Conservation (phyloP, 2,797 vertebrate species). For the Myotis pilosus region DNA sequence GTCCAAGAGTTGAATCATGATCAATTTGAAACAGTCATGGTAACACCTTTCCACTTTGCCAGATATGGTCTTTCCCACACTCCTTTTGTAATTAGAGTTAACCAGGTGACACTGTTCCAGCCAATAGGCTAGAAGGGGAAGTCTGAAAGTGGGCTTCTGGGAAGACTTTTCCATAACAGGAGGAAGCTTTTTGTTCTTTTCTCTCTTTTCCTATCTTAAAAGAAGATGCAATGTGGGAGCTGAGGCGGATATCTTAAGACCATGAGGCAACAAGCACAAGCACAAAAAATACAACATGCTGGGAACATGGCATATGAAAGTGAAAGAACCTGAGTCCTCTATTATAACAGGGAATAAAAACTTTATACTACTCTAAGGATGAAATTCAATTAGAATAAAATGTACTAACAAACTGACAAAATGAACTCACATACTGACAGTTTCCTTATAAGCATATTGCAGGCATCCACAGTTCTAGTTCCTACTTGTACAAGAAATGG, state of each 20-base stretch:
- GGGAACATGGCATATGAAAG: neutral
- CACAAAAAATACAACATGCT: neutral
- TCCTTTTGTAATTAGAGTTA: neutral
- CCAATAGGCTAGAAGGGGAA: neutral
- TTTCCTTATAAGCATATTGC: neutral
- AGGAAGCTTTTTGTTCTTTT: neutral
- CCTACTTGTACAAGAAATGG: neutral
- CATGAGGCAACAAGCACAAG: neutral
- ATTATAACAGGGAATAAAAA: neutral
- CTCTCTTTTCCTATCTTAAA: slow-evolving; percentile 18
- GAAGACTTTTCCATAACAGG: neutral
- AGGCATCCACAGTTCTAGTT: neutral
- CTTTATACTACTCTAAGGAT: neutral
- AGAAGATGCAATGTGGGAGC: neutral
- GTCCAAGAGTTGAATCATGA: neutral
- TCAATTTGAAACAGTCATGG: neutral
- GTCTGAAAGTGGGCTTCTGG: neutral
- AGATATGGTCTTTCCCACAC: neutral
- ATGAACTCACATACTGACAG: neutral
- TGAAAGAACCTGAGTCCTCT: neutral
- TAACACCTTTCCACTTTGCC: neutral
- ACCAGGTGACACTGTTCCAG: neutral
- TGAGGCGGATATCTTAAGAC: neutral
- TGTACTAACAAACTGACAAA: neutral
- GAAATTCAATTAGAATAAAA: neutral